Conservation (phyloP, 2,888 invertebrate genomes). For the Andrena haemorrhoa region DNA sequence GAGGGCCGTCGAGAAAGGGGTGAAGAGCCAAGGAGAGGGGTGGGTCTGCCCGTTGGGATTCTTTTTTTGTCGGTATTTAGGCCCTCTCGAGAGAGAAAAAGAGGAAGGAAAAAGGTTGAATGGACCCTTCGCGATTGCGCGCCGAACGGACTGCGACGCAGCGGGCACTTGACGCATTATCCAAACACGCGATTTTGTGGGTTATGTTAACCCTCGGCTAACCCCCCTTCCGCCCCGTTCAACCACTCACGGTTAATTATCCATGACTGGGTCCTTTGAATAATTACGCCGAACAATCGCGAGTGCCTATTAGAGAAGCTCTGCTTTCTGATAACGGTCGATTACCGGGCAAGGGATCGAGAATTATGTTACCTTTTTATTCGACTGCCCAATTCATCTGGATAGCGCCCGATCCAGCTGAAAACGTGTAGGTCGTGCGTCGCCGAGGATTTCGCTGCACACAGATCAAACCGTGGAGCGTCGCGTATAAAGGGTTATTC, state of each 20-base stretch:
- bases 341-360: background rate
- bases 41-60: conserved; percentile 62
- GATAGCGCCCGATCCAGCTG: background rate
- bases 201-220: conserved; percentile 53
- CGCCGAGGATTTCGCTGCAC: conserved; percentile 47
- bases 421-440: conserved; percentile 26
- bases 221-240: conserved; percentile 2
- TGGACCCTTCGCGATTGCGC: conserved; percentile 71
- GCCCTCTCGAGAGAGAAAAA: conserved; percentile 67
- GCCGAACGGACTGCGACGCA: conserved; percentile 56
- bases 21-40: conserved; percentile 28
- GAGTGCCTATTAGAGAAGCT: no score
- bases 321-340: no score
- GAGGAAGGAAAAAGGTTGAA: conserved; percentile 71
- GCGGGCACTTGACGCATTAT: conserved; percentile 76
- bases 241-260: conserved; percentile 25
- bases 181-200: conserved; percentile 72
- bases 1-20: conserved; percentile 78
- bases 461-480: conserved; percentile 31
- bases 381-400: background rate
- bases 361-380: background rate
- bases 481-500: conserved; percentile 83
- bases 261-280: conserved; percentile 8
- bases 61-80: conserved; percentile 75
- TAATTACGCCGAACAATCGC: background rate